Conservation (phyloP, 2,113 vertebrate species). For the Tragulus kanchil region DNA sequence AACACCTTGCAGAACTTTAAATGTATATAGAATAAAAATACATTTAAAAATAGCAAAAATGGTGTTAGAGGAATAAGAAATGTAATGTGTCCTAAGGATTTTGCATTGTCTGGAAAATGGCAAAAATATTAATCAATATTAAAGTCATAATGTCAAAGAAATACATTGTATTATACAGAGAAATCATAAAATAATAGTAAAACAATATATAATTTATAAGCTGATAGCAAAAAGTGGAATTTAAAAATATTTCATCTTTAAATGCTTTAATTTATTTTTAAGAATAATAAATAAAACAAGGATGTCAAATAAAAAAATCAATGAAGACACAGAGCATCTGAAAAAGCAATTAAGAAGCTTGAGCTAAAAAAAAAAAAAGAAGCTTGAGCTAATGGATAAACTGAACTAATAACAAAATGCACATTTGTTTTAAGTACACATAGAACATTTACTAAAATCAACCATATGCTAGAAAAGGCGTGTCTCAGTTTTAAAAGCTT, state of each 20-base stretch:
- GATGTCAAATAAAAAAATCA: not conserved
- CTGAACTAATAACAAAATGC: not conserved
- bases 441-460: not conserved
- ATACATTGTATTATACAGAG: not conserved
- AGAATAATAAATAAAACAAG: not conserved
- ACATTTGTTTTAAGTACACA: not conserved
- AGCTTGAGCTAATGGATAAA: too few relatives aligned
- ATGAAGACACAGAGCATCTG: not conserved
- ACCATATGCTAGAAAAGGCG: not conserved
- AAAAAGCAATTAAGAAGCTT: not conserved
- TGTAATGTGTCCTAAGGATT: not conserved
- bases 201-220: not conserved
- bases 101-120: not conserved
- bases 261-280: not conserved
- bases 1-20: not conserved
- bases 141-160: not conserved
- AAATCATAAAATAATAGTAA: not conserved
- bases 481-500: not conserved
- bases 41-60: not conserved
- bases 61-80: not conserved
- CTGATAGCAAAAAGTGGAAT: not conserved
- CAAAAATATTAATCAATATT: not conserved
- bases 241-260: not conserved
- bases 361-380: not conserved
- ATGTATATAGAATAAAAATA: not conserved